Percentiles rank a stretch among this genome's conserved stretches.
phyloP scores from a whole-genome alignment of 2,888 invertebrate species.

The Pardosa pseudoannulata region DNA sequence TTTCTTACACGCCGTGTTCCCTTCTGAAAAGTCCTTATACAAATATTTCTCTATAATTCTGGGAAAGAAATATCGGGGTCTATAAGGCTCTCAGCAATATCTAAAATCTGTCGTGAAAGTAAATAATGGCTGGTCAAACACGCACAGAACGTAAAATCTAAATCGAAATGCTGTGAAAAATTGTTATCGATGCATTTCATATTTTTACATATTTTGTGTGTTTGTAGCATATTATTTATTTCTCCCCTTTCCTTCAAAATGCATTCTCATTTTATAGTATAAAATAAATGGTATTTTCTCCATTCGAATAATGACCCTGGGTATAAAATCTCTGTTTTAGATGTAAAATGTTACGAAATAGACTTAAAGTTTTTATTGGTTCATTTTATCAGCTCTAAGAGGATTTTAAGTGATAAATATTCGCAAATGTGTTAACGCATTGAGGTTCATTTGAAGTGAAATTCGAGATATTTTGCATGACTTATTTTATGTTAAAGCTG shows the following conservation, averaged over 20 bases:
- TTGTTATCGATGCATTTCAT: background rate
- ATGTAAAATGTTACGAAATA: background rate
- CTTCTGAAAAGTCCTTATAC: too few species aligned
- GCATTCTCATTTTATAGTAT: background rate
- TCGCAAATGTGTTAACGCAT: too few species aligned
- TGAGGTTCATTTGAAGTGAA: too few species aligned
- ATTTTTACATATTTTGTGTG: background rate
- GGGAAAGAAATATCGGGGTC: too few species aligned
- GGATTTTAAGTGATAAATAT: too few species aligned
- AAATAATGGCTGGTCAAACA: constrained; percentile 2
- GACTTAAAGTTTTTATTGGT: background rate
- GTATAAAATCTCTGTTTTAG: background rate
- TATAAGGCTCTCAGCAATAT: too few species aligned
- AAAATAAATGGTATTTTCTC: background rate
- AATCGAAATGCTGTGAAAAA: background rate
- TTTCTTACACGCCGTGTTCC: too few species aligned
- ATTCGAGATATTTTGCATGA: too few species aligned
- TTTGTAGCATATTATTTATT: background rate
- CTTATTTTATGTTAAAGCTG: too few species aligned
- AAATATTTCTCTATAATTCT: too few species aligned
- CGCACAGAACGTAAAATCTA: background rate
- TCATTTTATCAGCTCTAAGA: background rate
- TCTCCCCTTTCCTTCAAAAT: background rate
- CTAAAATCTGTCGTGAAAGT: background rate
- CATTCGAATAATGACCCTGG: background rate